Conservation (phyloP, 1,140 invertebrate genomes). For the Drosophila erecta region DNA sequence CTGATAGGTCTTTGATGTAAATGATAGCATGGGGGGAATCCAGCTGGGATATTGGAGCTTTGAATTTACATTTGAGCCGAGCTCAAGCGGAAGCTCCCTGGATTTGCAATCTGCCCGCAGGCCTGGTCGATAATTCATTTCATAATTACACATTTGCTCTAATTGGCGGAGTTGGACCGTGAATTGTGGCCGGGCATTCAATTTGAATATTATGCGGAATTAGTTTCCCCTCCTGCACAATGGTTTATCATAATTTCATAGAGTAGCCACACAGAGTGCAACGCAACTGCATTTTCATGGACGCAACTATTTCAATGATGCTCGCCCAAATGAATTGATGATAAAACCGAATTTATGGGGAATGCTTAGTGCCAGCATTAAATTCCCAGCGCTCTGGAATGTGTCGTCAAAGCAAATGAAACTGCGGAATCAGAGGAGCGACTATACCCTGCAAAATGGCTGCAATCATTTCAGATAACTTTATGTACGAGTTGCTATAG, state of each 20-base stretch:
- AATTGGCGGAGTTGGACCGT: constrained; percentile 35
- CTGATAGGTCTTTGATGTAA: constrained; percentile 76
- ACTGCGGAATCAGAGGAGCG: constrained; percentile 22
- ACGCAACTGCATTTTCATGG: constrained; percentile 4
- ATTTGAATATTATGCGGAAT: constrained; percentile 45
- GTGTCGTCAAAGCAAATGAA: constrained; percentile 29
- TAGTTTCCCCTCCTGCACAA: constrained; percentile 17
- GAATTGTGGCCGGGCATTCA: constrained; percentile 36
- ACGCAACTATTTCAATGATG: constrained; percentile 7
- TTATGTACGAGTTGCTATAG: not conserved
- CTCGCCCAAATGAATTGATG: constrained; percentile 17
- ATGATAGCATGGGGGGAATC: constrained; percentile 53
- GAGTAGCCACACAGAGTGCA: not conserved
- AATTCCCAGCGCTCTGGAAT: constrained; percentile 22
- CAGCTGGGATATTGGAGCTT: constrained; percentile 23
- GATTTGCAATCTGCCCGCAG: constrained; percentile 1
- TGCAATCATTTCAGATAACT: not conserved
- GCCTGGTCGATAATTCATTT: constrained; percentile 26
- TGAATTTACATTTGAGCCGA: constrained; percentile 13
- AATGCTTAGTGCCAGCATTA: constrained; percentile 32
- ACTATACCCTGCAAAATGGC: not conserved
- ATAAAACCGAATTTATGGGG: constrained; percentile 27
- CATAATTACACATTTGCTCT: constrained; percentile 28
- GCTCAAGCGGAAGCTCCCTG: not conserved
- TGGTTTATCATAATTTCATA: constrained; percentile 39